phyloP scores from a whole-genome alignment of 1,140 invertebrate genomes.

The Apis dorsata region DNA sequence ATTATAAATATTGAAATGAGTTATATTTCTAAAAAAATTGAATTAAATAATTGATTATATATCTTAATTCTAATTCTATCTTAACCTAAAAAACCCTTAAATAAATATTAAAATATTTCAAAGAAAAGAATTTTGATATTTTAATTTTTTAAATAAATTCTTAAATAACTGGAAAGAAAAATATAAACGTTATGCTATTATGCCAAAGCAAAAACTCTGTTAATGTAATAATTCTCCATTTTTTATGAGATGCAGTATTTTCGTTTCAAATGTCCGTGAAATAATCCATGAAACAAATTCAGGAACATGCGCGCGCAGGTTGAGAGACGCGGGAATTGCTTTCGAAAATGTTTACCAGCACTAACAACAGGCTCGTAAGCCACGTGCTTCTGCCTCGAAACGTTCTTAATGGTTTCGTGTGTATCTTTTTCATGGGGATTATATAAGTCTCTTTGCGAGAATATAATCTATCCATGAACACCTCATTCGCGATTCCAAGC shows the following conservation, averaged over 20 bases:
- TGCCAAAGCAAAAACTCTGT: background rate
- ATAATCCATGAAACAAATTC: constrained; percentile 9
- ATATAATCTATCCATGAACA: constrained; percentile 16
- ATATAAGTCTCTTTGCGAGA: constrained; percentile 17
- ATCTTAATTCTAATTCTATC: no score
- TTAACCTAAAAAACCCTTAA: no score
- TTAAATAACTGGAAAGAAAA: no score
- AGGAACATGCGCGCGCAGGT: constrained; percentile 18
- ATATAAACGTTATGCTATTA: no score
- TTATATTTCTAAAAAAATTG: no score
- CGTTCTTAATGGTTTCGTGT: constrained; percentile 29
- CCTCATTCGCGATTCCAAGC: constrained; percentile 26
- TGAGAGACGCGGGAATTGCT: background rate
- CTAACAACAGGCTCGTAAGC: background rate
- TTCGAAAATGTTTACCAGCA: constrained; percentile 11
- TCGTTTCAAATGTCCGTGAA: background rate
- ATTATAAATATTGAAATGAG: no score
- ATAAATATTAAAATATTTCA: no score
- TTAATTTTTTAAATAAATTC: no score
- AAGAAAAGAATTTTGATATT: no score
- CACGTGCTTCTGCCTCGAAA: background rate
- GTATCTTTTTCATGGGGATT: constrained; percentile 35
- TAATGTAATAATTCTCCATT: background rate
- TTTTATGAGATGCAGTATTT: no score
- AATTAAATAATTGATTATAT: no score